Conservation (phyloP, 1,140 invertebrate genomes). For the Drosophila yakuba region DNA sequence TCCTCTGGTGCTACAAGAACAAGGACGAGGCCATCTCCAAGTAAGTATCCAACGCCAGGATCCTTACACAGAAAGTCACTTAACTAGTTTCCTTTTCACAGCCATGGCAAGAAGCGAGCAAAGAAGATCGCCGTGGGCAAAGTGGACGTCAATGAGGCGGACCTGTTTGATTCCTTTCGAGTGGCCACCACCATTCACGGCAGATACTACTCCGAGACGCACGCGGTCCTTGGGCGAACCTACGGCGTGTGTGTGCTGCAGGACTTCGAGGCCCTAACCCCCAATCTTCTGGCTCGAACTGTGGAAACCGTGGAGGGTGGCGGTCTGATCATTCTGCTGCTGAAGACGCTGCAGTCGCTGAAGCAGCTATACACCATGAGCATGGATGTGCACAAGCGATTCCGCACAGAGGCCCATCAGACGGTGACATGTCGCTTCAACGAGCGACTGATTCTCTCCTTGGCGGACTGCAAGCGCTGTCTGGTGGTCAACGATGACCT, state of each 20-base stretch:
- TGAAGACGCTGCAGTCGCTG: constrained; percentile 94
- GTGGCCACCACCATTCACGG: constrained; percentile 98
- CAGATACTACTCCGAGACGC: constrained; percentile 98
- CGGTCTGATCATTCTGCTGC: constrained; percentile 95
- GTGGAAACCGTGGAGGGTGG: constrained; percentile 99
- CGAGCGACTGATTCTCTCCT: constrained; percentile 97
- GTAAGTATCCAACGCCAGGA: constrained; percentile 84
- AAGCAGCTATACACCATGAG: constrained; percentile 98
- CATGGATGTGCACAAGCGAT: constrained; percentile 99
- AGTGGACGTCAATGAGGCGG: constrained; percentile 96
- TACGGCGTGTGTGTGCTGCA: constrained; percentile 99
- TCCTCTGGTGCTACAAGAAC: constrained; percentile 99
- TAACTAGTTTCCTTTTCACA: constrained; percentile 86
- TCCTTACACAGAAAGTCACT: not conserved
- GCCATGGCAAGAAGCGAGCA: constrained; percentile 97
- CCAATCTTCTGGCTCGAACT: constrained; percentile 98
- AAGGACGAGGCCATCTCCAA: constrained; percentile 94
- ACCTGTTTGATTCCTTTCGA: constrained; percentile 98
- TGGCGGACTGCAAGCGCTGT: constrained; percentile 94
- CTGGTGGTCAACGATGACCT: constrained; percentile 97
- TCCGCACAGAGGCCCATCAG: constrained; percentile 96
- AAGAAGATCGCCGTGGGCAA: constrained; percentile 96
- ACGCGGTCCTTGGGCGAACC: constrained; percentile 98
- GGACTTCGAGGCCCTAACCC: constrained; percentile 99
- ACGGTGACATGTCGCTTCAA: constrained; percentile 98